A percentile compares a stretch with the other conserved stretches of the same genome.
Evolutionary conservation across 2,888 invertebrate species (phyloP).

Genomic region (Tiphia femorata): DNA sequence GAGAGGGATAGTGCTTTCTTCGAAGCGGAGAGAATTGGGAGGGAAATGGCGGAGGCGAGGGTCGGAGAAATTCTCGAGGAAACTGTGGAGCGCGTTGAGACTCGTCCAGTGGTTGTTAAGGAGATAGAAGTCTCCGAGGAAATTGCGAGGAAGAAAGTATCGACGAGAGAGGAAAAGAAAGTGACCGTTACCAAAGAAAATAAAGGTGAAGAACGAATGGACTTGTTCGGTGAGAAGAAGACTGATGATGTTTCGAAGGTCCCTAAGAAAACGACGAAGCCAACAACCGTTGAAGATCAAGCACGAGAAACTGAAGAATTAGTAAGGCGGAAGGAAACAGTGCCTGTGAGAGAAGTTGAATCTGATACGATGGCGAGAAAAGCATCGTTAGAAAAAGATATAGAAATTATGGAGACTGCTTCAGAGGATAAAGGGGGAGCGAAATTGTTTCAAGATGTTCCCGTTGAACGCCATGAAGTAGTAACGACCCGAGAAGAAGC

Average conservation of each 20-base stretch:
- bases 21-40: background rate
- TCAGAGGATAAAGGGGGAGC: background rate
- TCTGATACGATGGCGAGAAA: background rate
- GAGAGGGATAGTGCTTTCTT: conserved; percentile 15
- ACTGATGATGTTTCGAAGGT: too few relatives aligned
- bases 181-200: background rate
- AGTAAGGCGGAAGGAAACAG: background rate
- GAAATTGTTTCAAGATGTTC: background rate
- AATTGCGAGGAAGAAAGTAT: conserved; percentile 9
- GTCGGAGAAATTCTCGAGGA: background rate
- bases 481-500: background rate
- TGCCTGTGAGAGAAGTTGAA: background rate
- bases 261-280: conserved; percentile 9
- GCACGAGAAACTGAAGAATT: conserved; percentile 2
- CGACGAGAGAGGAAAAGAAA: background rate
- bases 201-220: background rate
- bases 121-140: conserved; percentile 9
- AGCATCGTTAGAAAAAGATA: background rate
- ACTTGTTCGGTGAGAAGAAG: conserved; percentile 14
- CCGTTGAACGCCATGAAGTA: background rate
- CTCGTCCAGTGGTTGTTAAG: background rate
- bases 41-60: background rate
- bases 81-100: too few relatives aligned
- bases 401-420: background rate
- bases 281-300: conserved; percentile 7